phyloP scores from a whole-genome alignment of 2,797 vertebrate genomes.

The Bradypus variegatus region DNA sequence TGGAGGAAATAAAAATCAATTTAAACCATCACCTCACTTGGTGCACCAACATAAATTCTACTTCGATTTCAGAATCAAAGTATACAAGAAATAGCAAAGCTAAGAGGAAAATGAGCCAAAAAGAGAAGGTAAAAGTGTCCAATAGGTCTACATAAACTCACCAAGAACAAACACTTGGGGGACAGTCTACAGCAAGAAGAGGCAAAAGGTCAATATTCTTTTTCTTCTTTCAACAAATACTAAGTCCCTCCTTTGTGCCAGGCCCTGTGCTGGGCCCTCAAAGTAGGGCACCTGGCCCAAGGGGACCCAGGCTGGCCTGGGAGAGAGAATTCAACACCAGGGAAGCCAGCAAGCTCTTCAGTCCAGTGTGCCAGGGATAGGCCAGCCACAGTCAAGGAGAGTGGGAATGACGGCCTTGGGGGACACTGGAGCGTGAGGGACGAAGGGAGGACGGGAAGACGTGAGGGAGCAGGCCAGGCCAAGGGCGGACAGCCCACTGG shows the following conservation, averaged over 20 bases:
- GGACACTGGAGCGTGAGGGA: neutral
- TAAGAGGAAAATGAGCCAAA: neutral
- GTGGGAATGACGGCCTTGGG: neutral
- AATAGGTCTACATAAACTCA: neutral
- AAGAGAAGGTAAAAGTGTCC: neutral
- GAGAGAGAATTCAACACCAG: neutral
- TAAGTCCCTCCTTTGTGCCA: neutral
- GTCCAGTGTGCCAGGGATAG: neutral
- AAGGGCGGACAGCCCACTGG: too few relatives aligned
- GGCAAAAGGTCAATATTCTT: neutral
- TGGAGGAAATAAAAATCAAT: neutral
- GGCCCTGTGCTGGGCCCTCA: neutral
- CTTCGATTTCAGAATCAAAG: neutral
- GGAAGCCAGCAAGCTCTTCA: neutral
- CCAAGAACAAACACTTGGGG: neutral
- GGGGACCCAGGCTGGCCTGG: neutral
- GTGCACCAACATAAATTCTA: neutral
- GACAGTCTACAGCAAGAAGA: neutral
- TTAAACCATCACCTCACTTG: neutral
- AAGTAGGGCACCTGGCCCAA: neutral
- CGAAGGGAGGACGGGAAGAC: fast-evolving
- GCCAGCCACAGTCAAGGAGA: neutral
- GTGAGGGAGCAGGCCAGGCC: neutral
- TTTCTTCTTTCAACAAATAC: neutral
- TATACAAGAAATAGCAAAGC: neutral